Base-by-base conservation (phyloP, 2,888 invertebrate genomes). In the Oxyteleia sp. region DNA sequence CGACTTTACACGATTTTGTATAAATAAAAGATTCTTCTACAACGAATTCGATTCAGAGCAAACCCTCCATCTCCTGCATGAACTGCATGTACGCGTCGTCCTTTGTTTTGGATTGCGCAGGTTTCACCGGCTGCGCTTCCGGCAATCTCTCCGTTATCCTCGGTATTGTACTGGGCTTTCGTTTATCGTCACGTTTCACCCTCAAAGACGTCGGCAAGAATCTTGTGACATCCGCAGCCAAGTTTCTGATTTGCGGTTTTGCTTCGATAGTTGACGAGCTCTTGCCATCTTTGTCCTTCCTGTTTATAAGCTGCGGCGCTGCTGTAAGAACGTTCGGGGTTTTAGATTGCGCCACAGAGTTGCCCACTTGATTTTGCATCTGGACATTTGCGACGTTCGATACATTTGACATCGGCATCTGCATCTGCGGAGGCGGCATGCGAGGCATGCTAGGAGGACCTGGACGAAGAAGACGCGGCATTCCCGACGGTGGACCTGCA, bases 61-160 rank as follows among this genome's bases (percentile, higher is more conserved):
- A 94, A 59, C 97, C 98, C 92, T 98, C 97, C 98, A 99, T 98
- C 94, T 99, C 99, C 93, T 97, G 97, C 99, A 99, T 99, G 93
- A 99, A 99, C 93, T 98, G 98, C 95, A 98, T 97, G 91, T 99
- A 99, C 10, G 99, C 99, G 92, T 99, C 99, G 92, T 99, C 99
- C 93, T 99, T 99, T 75, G 97, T 98, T 85, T 94, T 93, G 16
- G 94, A 94, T 82, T 94, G 94, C 53, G 93, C 91, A 0, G 85
- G 82, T 53, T 86, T 86, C 3, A 69, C 29, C 15, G 95, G 93
- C 13, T 94, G 93, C 53, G 94, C 94, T 75, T 95, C 92, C 1
- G 95, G 94, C 0, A 93, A 87, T 80, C 95, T 94, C 35, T 91
- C 89, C 5, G 86, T 81, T 47, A 92, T 82, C 81, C 91, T 88